Base-by-base conservation (phyloP, 2,888 invertebrate genomes). In the Allolobophora icterica region DNA sequence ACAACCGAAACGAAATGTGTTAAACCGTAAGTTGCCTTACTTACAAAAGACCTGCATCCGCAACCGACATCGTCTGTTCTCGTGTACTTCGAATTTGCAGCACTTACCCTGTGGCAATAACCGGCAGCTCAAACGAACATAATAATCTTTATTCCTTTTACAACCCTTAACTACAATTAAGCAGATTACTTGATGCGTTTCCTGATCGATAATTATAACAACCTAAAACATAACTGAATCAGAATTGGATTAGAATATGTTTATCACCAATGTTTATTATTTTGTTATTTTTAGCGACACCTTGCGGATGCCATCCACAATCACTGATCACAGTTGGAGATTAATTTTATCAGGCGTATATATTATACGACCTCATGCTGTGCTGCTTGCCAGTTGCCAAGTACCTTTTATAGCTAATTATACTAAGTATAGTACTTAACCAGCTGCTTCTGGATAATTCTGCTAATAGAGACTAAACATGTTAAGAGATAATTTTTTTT, bases 91-190 rank as follows among this genome's bases (percentile, higher is more conserved):
- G 52, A 71, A 71, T 71, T n/a, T 8, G 71, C 71, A 71, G 71
- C 71, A 71, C 71, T 71, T 71, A 71, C 71, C 71, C 71, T n/a
- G 71, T 71, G n/a, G n/a, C n/a, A 71, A n/a, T 71, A 71, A 71
- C n/a, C 8, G 71, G 71, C 71, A 30, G 71, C 1, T 71, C 71
- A 71, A 71, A 71, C 30, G n/a, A n/a, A 71, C 71, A 71, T 71
- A 30, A 71, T 71, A 71, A 8, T 6, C 71, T 8, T n/a, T 71
- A 71, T 71, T 71, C n/a, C 30, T n/a, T 52, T 71, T n/a, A 71
- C 71, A 71, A 71, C 24, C 71, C 8, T 71, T 71, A 71, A 71
- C 71, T 30, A 71, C n/a, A 71, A n/a, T 71, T 71, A 71, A 71
- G 1, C 71, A 30, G 71, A 71, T 71, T n/a, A 71, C 5, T 71